A percentile compares a stretch with the other conserved stretches of the same genome.
phyloP scores from a whole-genome alignment of 92 coral and sea anemone genomes.

The Parazoanthus darwini region DNA sequence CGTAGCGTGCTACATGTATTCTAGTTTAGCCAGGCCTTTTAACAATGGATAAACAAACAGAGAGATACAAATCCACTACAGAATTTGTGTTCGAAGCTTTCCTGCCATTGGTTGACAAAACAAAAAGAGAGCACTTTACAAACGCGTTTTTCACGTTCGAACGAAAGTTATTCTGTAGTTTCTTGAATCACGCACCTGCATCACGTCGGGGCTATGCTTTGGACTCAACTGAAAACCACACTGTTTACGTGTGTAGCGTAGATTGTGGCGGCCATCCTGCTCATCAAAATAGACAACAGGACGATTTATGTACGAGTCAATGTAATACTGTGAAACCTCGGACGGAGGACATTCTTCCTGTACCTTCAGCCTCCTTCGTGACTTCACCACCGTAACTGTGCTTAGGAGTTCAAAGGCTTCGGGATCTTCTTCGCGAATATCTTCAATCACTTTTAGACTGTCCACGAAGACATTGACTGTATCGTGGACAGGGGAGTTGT shows the following conservation, averaged over 20 bases:
- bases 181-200: too few relatives aligned
- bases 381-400: neutral
- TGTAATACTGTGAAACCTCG: neutral
- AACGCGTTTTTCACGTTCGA: too few relatives aligned
- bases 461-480: slow-evolving; percentile 38
- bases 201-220: neutral
- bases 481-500: slow-evolving; percentile 25
- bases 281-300: neutral
- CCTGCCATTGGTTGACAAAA: too few relatives aligned
- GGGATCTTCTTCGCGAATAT: slow-evolving; percentile 45
- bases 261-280: neutral
- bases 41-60: too few relatives aligned
- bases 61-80: too few relatives aligned
- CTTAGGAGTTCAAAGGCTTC: slow-evolving; percentile 23
- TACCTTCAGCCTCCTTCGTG: slow-evolving; percentile 7
- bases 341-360: slow-evolving; percentile 26
- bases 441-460: slow-evolving; percentile 39
- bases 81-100: too few relatives aligned
- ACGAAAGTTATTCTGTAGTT: too few relatives aligned
- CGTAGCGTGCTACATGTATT: too few relatives aligned
- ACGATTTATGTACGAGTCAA: neutral
- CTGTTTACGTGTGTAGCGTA: neutral
- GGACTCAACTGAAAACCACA: neutral
- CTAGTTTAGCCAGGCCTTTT: too few relatives aligned
- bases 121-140: too few relatives aligned